Evolutionary conservation across 2,888 invertebrate genomes (phyloP), one percentile per base, ranked within the genome.

Genomic region (Lasius platythorax): DNA sequence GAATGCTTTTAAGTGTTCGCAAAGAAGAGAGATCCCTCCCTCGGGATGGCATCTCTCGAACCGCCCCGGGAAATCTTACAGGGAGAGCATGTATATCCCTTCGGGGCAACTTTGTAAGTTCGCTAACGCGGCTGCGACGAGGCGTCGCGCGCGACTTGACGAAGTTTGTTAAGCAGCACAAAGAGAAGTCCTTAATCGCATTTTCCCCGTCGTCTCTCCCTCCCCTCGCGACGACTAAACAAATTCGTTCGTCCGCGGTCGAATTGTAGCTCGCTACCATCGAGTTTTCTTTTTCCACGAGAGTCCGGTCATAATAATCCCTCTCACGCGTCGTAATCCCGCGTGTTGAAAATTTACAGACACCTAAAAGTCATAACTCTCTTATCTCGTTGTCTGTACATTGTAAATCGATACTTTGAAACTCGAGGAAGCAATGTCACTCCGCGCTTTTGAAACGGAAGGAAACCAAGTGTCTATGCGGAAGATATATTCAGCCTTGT

Each of bases 141-240:
- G 70, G n/a, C 70, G 23, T 79, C 28, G 72, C 43, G 30, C 72
- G 72, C 46, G 61, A 72, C 46, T 81, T 61, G 79, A 81, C 61
- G 72, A 81, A 81, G 79, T 81, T 81, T 81, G 79, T 81, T 81
- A 63, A 72, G 79, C 79, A 46, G 37, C 79, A 79, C 79, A 81
- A 81, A 72, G 79, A 72, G 46, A 28, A 72, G 46, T 72, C 46
- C 46, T 72, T 81, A 81, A 81, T 81, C 72, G 9, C 23, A 63
- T 81, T 81, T 72, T 72, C 61, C 5, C 3, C 37, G 43, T 33
- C 61, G 72, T 33, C 33, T 63, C 40, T 70, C 46, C 70, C 37
- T 70, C 33, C 72, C 28, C n/a, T 61, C 6, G 30, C 68, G 33
- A 46, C 72, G 61, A 23, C 72, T 12, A 46, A 72, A 4, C 72